Evolutionary conservation across 2,797 vertebrate genomes (phyloP).

Genomic region (Enteromius treurensis): DNA sequence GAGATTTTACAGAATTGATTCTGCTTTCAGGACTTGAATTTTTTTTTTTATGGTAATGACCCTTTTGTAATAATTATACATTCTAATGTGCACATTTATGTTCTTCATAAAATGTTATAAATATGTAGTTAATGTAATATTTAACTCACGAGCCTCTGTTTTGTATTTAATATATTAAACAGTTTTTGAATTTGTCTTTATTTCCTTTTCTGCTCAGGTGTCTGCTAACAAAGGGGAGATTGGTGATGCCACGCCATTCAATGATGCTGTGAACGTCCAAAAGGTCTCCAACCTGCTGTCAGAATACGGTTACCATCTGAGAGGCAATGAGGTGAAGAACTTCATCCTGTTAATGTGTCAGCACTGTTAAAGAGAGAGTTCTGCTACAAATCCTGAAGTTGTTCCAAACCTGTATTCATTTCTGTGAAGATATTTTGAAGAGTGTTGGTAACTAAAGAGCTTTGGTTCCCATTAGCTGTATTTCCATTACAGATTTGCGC

Average conservation of each 20-base stretch:
- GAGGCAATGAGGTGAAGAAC: slow-evolving; percentile 73
- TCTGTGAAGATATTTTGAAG: background rate
- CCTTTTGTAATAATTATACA: background rate
- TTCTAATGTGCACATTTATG: background rate
- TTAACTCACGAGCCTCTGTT: background rate
- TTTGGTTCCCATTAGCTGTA: background rate
- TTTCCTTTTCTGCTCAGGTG: slow-evolving; percentile 75
- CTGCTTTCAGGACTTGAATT: background rate
- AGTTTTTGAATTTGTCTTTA: background rate
- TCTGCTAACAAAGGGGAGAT: slow-evolving; percentile 99
- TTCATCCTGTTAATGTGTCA: background rate
- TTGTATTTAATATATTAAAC: background rate
- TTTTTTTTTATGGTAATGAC: background rate
- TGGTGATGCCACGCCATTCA: slow-evolving; percentile 96
- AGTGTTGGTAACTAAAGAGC: background rate
- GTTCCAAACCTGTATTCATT: background rate
- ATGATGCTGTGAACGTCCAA: slow-evolving; percentile 97
- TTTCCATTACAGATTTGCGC: background rate
- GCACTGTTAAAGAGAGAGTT: background rate
- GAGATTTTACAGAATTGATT: background rate
- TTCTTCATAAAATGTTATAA: background rate
- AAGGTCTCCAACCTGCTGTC: slow-evolving; percentile 97
- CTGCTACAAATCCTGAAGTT: background rate
- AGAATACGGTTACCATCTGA: slow-evolving; percentile 93
- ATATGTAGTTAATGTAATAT: background rate